Conservation (phyloP, 2,797 vertebrate species). For the Gallinago solitaria region DNA sequence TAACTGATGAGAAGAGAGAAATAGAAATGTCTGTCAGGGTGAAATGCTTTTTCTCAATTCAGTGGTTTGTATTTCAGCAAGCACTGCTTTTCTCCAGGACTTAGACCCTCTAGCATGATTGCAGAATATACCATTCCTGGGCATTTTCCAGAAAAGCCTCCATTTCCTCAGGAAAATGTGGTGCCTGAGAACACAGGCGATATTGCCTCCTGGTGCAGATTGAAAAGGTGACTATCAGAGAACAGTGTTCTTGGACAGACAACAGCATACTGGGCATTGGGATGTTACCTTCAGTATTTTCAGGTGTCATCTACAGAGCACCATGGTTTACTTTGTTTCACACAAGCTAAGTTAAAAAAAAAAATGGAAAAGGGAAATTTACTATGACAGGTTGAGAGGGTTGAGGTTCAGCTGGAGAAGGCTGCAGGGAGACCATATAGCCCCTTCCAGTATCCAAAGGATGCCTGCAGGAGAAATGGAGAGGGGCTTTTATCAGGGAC, state of each 20-base stretch:
- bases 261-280: neutral
- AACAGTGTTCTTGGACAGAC: neutral
- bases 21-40: neutral
- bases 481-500: neutral
- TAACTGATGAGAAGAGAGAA: neutral
- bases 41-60: neutral
- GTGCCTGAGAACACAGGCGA: neutral
- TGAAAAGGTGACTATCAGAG: neutral
- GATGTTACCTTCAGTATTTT: neutral
- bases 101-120: neutral
- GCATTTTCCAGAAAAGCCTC: neutral
- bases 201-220: neutral
- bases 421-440: neutral
- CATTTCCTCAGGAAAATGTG: neutral
- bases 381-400: neutral
- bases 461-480: neutral
- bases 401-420: neutral
- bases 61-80: neutral
- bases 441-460: neutral
- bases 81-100: neutral
- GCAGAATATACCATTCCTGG: neutral
- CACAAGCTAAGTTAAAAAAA: accelerated
- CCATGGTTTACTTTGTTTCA: neutral
- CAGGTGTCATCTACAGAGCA: neutral
- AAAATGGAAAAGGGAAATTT: neutral